A percentile compares a stretch with the other conserved stretches of the same genome.
phyloP scores from a whole-genome alignment of 2,888 invertebrate genomes.

The Hypomecis atomaria region DNA sequence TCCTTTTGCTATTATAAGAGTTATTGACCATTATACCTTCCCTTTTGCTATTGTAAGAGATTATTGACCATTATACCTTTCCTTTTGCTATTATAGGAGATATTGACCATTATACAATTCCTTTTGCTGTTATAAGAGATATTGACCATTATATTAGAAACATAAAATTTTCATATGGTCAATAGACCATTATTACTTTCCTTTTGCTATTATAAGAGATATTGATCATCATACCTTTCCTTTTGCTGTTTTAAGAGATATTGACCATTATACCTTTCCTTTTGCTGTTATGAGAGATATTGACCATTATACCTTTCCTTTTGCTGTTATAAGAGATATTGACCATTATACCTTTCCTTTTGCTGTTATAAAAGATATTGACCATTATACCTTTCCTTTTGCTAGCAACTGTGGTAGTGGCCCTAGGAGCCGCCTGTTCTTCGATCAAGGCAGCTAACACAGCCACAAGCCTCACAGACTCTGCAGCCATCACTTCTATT shows the following conservation, averaged over 20 bases:
- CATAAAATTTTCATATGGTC: too few relatives aligned
- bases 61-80: constrained; percentile 66
- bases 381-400: constrained; percentile 75
- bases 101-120: too few relatives aligned
- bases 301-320: too few relatives aligned
- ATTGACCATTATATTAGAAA: too few relatives aligned
- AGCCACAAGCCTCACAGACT: constrained; percentile 71
- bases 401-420: constrained; percentile 33
- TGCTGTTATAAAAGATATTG: background rate
- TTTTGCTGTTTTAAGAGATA: too few relatives aligned
- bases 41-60: background rate
- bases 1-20: too few relatives aligned
- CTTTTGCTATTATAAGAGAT: background rate
- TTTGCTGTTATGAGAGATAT: constrained; percentile 48
- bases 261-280: constrained; percentile 70
- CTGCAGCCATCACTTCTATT: constrained; percentile 74
- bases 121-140: too few relatives aligned
- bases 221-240: constrained; percentile 69
- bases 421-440: constrained; percentile 60
- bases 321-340: too few relatives aligned
- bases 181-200: background rate
- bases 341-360: background rate
- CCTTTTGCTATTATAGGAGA: constrained; percentile 56
- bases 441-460: constrained; percentile 76
- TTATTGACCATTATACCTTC: too few relatives aligned